Base-by-base conservation (phyloP, 2,113 vertebrate species). In the Thunnus thynnus region DNA sequence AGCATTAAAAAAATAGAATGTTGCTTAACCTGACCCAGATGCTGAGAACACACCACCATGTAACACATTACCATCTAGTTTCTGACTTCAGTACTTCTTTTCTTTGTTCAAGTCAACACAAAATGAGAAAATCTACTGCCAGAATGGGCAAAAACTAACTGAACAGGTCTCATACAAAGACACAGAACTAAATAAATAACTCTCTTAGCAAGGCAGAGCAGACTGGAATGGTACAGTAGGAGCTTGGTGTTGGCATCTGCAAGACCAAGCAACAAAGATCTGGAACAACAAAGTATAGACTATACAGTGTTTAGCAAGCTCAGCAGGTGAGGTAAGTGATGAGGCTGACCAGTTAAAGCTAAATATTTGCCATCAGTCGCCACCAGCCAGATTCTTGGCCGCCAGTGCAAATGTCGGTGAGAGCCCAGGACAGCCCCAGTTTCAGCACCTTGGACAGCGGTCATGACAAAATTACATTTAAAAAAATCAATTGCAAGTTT, bases 371-470 rank as follows among this genome's bases (percentile, higher is more conserved):
- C 32, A 20, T 62, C 60, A 58, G 2, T 27, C 14, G 6, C 6
- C 5, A 17, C 27, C 27, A 30, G 7, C 30, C 7, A 22, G 56
- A 17, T 58, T 30, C 25, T 4, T 58, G 5, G 27, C 25, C 14
- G 8, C 22, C 7, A 25, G 22, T 4, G 10, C 20, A 16, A 68
- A 50, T 27, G 44, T 50, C 14, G 16, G 11, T 20, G 10, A 47
- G 22, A 10, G 5, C 52, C n/a, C 18, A 54, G 20, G 16, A 13
- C 4, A 3, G 13, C 13, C 25, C n/a, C 41, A 44, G 50, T 48
- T 72, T 72, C 62, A 77, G 62, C 66, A 67, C 56, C 73, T 0
- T 52, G 69, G 32, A 86, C 56, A 78, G 56, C 18, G 1, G 3
- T 5, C 13, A 3, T 14, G 4, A 4, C 11, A 25, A 55, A 46